These are phyloP conservation scores for Paragorgia papillata DNA, from an alignment of 92 coral and sea anemone species.

Conservation along the genomic window DNA sequence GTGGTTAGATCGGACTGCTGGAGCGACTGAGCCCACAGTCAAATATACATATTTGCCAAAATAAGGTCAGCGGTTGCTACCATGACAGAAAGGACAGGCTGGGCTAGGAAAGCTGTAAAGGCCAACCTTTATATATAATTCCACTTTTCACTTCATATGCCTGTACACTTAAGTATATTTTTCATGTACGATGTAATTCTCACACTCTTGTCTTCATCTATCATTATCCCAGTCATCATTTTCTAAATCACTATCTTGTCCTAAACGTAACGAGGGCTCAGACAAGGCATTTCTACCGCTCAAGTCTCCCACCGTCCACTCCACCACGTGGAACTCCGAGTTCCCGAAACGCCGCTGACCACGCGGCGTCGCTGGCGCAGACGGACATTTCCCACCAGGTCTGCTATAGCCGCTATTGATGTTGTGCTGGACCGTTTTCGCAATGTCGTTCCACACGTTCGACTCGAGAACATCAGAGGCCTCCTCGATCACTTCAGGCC, in stretches of 20 bases:
- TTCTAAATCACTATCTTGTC: constrained; percentile 44
- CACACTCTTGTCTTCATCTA: too few relatives aligned
- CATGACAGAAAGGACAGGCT: too few relatives aligned
- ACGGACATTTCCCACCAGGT: constrained; percentile 55
- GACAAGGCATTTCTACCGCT: constrained; percentile 73
- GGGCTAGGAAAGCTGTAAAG: too few relatives aligned
- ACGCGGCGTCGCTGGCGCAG: constrained; percentile 99
- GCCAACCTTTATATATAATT: too few relatives aligned
- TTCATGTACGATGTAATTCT: too few relatives aligned
- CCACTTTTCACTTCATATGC: too few relatives aligned
- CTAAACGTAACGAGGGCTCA: constrained; percentile 80
- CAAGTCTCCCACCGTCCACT: constrained; percentile 56
- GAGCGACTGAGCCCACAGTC: too few relatives aligned
- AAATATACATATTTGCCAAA: too few relatives aligned
- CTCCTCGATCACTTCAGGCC: constrained; percentile 82
- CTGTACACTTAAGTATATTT: too few relatives aligned
- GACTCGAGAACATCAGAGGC: constrained; percentile 44
- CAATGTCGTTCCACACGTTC: constrained; percentile 39
- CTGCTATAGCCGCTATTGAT: background rate
- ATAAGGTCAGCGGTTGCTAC: too few relatives aligned
- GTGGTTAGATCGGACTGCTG: too few relatives aligned
- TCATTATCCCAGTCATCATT: too few relatives aligned
- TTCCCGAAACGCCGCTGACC: constrained; percentile 88
- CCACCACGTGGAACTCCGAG: constrained; percentile 61
- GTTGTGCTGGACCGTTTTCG: constrained; percentile 38